Evolutionary conservation across 2,113 vertebrate species (phyloP), one percentile per base, ranked within the genome.

Genomic region (Pseudorectes ferrugineus): DNA sequence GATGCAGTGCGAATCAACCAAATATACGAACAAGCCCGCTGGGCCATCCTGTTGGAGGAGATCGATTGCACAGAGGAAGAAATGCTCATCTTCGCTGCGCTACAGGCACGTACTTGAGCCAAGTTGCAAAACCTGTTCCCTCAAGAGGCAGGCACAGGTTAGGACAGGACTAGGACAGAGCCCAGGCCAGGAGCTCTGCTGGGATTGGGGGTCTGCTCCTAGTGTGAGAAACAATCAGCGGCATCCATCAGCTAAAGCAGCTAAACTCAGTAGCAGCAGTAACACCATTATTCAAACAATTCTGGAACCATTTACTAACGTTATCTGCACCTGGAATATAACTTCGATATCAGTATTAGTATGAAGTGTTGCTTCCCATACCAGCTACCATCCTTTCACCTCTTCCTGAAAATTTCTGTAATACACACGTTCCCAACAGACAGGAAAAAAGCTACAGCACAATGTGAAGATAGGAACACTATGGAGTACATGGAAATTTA

Each of bases 41-140:
- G 99, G 99, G 95, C 98, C 94, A 98, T 99, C 97, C 97, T 99
- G 57, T 85, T 99, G 86, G 99, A 99, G 96, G 99, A 99, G 92
- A 99, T 99, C 2, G 99, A 99, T 59, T 99, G 99, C 97, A 99
- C 99, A 0, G 99, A 99, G 51, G 99, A 99, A 74, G 99, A 99
- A 90, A 99, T 99, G 99, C 91, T 99, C 84, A 99, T 99, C 98
- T 99, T 99, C 12, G 99, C 99, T 18, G 99, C 99, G 1, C 92
- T 99, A 22, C 99, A 99, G 98, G 99, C 99, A 98, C 4, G 95
- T 95, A 91, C 94, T 79, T 51, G 58, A 73, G 78, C 51, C 48
- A 51, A 35, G 81, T 12, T 80, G 90, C 21, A 66, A 55, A 92
- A 96, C 52, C 74, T 61, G 93, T 92, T 97, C 91, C 77, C 49